Base-by-base conservation (phyloP, 2,113 vertebrate genomes). In the Ptyas mucosa region DNA sequence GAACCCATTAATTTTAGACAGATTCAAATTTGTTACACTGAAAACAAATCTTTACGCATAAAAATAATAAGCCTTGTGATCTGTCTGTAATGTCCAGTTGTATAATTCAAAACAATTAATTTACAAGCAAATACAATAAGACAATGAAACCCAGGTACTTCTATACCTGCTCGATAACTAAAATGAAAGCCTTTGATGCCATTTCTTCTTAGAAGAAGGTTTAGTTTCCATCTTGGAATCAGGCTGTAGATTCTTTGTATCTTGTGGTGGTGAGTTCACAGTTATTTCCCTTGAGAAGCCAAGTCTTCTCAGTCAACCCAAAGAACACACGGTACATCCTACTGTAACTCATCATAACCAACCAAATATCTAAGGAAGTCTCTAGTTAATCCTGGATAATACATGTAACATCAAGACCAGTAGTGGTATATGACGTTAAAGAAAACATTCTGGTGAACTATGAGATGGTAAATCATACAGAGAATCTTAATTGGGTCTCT, bases 321-420 rank as follows among this genome's bases (percentile, higher is more conserved):
- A 81, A 18, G 75, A 9, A 34, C 18, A 81, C 75, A 81, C 0
- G 1, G 34, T 21, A 81, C 34, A 81, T 43, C n/a, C 26, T 75
- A 54, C 15, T 54, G 29, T 43, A 75, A 51, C 58, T 49, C 20
- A 15, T 23, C 8, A 18, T 58, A 52, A 58, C 53, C 89, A 18
- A 0, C 6, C 1, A 0, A 0, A 34, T 29, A 86, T 54, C 11
- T 39, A 51, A 85, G 43, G 1, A 54, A 18, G 24, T 54, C 26
- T 55, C n/a, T 49, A 23, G 8, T 10, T 43, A 2, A 43, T 1
- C 24, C 0, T 0, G 1, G 12, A 57, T 55, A 2, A 1, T n/a
- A 34, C 7, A 49, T 43, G 61, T 64, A 92, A 14, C 6, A 89
- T 89, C n/a, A 88, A 87, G 54, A 11, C 51, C 46, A 49, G 46